Base-by-base conservation (phyloP, 2,113 vertebrate species). In the Chamaea fasciata region DNA sequence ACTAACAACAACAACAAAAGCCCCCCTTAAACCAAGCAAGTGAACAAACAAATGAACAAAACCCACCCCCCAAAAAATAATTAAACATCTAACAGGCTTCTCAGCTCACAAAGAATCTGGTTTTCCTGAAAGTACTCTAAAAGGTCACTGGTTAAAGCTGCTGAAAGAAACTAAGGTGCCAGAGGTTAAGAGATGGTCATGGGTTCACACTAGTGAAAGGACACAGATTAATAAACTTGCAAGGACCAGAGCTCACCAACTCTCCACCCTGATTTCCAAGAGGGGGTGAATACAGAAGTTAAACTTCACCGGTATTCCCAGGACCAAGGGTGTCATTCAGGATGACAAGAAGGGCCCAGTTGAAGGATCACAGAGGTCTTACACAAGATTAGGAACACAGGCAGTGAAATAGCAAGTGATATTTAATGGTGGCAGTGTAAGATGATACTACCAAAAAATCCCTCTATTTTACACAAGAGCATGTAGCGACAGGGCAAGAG, bases 391-490 rank as follows among this genome's bases (percentile, higher is more conserved):
- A 56, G 46, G 33, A 75, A 56, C 5, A 12, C 6, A 21, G 47
- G 27, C 37, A 57, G 42, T n/a, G 47, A 79, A 89, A 62, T 0
- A 82, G 6, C 16, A 57, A 57, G 10, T 11, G 41, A 7, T 31
- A 57, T 47, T 64, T 27, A 62, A 65, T 3, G 70, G n/a, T 4
- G 4, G 16, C 35, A 69, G 63, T 1, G 2, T 22, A 74, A 22
- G 7, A 42, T 3, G 8, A 50, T 2, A 14, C 6, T 60, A 64
- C 44, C 13, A 46, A 42, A 18, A 79, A 35, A 4, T 0, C 0
- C 2, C 4, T 8, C 33, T 24, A 6, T 59, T 81, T 59, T n/a
- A 59, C 55, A 41, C 49, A 39, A 30, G 74, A 62, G 28, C 15
- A n/a, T 4, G 39, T 9, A 37, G 22, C 18, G 46, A 39, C 28